phyloP scores from a whole-genome alignment of 1,140 invertebrate species.

The Leguminivora glycinivorella region DNA sequence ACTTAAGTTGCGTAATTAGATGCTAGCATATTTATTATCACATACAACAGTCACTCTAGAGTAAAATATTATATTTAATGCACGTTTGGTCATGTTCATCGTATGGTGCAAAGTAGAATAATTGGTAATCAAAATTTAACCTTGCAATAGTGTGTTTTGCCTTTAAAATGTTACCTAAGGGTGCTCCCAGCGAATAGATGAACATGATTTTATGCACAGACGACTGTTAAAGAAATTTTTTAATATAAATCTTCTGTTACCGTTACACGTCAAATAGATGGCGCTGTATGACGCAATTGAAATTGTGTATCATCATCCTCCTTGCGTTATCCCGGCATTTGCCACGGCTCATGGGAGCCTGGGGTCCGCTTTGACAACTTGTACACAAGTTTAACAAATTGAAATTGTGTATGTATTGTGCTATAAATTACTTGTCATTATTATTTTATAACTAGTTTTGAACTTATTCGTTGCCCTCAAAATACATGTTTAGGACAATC shows the following conservation, averaged over 20 bases:
- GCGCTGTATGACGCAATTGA: not conserved
- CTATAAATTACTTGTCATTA: no score
- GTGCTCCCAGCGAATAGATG: not conserved
- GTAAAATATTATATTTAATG: not conserved
- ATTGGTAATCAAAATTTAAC: constrained; percentile 24
- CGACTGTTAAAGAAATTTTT: not conserved
- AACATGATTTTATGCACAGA: not conserved
- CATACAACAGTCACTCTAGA: constrained; percentile 39
- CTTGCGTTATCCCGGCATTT: no score
- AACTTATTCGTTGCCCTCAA: no score
- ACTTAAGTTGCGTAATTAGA: constrained; percentile 57
- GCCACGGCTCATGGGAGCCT: no score
- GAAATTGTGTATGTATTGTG: no score
- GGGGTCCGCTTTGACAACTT: no score
- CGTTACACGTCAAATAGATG: not conserved
- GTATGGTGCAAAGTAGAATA: constrained; percentile 26
- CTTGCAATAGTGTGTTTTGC: constrained; percentile 16
- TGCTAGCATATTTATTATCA: constrained; percentile 66
- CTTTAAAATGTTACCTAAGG: not conserved
- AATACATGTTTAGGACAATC: no score
- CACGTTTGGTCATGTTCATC: constrained; percentile 37
- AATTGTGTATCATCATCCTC: no score
- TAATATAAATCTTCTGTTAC: not conserved
- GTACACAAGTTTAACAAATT: no score
- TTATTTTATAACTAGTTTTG: no score